Base-by-base conservation (phyloP, 1,140 invertebrate genomes). In the Bicyclus anynana region DNA sequence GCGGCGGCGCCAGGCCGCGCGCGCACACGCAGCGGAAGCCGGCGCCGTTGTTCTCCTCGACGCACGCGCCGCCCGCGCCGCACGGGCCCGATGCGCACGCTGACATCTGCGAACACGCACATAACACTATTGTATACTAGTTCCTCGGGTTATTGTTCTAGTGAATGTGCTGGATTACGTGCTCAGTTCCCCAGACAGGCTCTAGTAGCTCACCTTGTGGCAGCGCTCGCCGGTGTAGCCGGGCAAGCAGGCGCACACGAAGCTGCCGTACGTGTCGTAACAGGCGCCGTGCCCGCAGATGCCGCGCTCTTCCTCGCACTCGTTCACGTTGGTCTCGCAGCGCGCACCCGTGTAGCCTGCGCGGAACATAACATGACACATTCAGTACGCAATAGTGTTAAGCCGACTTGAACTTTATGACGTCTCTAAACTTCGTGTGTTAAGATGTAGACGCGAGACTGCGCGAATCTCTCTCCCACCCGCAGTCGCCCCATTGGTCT, bases 321-420 rank as follows among this genome's bases (percentile, higher is more conserved):
- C 97, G 84, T 97, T 93, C 53, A 97, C 94, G 78, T 97, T 95
- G 1, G 91, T 87, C 75, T 97, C 95, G 84, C 97, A 98, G 38
- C 93, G 91, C 9, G 82, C 72, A 12, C 96, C 97, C 51, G 90
- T 91, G 83, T 95, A 98, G 10, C 95, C 93, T 79, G 65, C 23
- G 26, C 51, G 10, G 10, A 1, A 18, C 12, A n/a, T n/a, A n/a
- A n/a, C n/a, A n/a, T n/a, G n/a, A n/a, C n/a, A n/a, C n/a, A n/a
- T n/a, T n/a, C n/a, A n/a, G n/a, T n/a, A n/a, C n/a, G n/a, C n/a
- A n/a, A n/a, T n/a, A n/a, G n/a, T n/a, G n/a, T n/a, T n/a, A n/a
- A n/a, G n/a, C n/a, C n/a, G n/a, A n/a, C n/a, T n/a, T n/a, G n/a
- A n/a, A n/a, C n/a, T n/a, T n/a, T n/a, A n/a, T n/a, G n/a, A n/a